Base-by-base conservation (phyloP, 2,888 invertebrate genomes). In the Drosophila kuntzei region DNA sequence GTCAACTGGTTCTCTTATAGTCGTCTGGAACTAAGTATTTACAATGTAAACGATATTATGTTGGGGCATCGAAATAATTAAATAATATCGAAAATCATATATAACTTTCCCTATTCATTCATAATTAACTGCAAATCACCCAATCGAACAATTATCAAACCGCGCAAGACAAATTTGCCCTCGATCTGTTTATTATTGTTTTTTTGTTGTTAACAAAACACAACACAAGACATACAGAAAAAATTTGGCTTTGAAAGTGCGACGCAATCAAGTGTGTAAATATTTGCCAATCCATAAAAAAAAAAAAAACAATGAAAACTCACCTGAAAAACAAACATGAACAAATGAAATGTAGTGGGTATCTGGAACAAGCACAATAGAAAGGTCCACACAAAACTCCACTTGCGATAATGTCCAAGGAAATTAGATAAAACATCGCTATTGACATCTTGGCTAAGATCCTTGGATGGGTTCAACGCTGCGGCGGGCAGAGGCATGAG, bases 281-380 rank as follows among this genome's bases (percentile, higher is more conserved):
- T 83, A 85, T 83, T 83, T 76, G 54, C 37, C 47, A 62, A 54
- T 74, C 63, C 47, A 69, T 73, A 71, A 59, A 57, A 46, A 49
- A 67, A 63, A 51, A 60, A 39, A 37, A 66, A 74, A 47, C 20
- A 36, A 55, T 37, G 27, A 44, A 69, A 71, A 84, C 90, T 91
- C 71, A 92, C 92, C 90, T 92, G 92, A 86, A 95, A 95, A 3
- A 94, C 94, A 61, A 94, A 93, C 25, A 93, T 93, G 89, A 94
- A 94, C 77, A 95, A 94, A 90, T 95, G 95, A 92, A 94, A 94
- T 37, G 95, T 95, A 74, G 94, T 94, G 5, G 94, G 94, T 61
- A 95, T 91, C 90, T 94, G 94, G 90, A 94, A 93, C 5, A 95
- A 86, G 14, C 94, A 93, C 47, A 95, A 90, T 11, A 94, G 80